phyloP scores from a whole-genome alignment of 1,140 invertebrate genomes.

The Colletes latitarsis region DNA sequence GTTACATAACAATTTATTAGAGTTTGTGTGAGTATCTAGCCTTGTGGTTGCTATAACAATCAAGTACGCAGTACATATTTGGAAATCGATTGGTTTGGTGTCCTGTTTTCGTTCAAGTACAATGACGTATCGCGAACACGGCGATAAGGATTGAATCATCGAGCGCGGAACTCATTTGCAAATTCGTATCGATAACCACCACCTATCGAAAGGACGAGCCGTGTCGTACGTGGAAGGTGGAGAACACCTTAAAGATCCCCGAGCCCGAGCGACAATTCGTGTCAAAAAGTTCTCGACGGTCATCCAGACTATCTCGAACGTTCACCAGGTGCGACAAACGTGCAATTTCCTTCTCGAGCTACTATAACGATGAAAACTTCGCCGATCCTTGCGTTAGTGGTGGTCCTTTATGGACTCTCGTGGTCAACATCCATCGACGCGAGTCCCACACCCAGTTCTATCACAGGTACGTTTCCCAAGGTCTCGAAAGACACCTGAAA shows the following conservation, averaged over 20 bases:
- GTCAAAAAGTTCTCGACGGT: background rate
- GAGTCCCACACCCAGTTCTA: no score
- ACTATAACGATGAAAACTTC: background rate
- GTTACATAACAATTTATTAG: no score
- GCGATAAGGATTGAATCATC: background rate
- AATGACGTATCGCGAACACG: background rate
- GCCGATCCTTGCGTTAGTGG: background rate
- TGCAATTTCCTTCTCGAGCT: no score
- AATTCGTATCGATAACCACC: constrained; percentile 28
- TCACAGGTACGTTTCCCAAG: background rate
- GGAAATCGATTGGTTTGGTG: no score
- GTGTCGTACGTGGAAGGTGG: background rate
- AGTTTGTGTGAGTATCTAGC: no score
- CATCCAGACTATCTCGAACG: background rate
- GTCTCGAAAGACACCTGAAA: no score
- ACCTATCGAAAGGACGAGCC: background rate
- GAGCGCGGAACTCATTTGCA: no score
- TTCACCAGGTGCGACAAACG: background rate
- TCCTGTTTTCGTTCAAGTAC: background rate
- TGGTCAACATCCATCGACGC: background rate
- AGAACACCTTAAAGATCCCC: background rate
- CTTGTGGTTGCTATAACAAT: no score
- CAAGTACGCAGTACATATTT: no score
- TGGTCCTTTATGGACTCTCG: no score
- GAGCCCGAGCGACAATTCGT: no score